A percentile compares a stretch with the other conserved stretches of the same genome.
Evolutionary conservation across 2,797 vertebrate genomes (phyloP).

Genomic region (Jordanella pulchra): DNA sequence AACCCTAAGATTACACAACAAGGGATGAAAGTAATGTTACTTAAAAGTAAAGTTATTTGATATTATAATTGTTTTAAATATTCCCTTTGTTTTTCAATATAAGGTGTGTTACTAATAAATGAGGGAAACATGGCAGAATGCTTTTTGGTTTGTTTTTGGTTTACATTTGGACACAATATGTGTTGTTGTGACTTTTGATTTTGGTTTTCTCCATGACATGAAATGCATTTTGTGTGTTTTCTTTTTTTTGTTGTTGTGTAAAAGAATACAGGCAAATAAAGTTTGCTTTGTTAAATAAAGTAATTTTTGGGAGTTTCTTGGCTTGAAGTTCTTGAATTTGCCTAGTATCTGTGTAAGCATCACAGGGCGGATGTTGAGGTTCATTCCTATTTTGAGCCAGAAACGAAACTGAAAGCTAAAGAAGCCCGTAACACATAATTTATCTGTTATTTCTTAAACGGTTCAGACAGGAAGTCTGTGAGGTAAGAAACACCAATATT

Average conservation of each 20-base stretch:
- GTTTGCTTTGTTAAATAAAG: not conserved
- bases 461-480: not conserved
- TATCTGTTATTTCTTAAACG: not conserved
- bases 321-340: not conserved
- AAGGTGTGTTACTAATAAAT: not conserved
- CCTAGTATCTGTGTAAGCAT: not conserved
- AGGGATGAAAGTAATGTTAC: not conserved
- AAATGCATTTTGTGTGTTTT: not conserved
- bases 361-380: not conserved
- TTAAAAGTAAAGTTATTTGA: not conserved
- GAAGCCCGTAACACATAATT: not conserved
- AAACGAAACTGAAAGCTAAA: slow-evolving; percentile 37
- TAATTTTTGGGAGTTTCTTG: not conserved
- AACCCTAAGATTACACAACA: not conserved
- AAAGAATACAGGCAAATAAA: slow-evolving; percentile 5
- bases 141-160: not conserved
- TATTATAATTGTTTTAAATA: not conserved
- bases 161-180: not conserved
- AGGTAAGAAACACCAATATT: not conserved
- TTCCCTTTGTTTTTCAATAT: not conserved
- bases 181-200: not conserved
- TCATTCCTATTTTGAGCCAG: not conserved
- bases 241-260: not conserved
- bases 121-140: not conserved
- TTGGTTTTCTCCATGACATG: not conserved